Evolutionary conservation across 1,140 invertebrate species (phyloP).

Genomic region (Bombus fervidus): DNA sequence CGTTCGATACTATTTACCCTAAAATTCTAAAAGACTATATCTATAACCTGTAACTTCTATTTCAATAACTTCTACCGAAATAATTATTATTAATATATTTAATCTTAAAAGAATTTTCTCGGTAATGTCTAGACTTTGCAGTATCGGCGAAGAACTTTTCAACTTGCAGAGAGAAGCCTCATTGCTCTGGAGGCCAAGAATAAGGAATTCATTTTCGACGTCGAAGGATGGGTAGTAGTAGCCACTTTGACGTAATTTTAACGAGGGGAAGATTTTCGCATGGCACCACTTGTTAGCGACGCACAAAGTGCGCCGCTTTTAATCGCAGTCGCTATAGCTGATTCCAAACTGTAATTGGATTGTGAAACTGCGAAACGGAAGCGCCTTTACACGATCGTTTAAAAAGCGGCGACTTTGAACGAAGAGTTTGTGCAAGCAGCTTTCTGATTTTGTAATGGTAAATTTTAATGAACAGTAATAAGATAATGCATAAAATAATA

Average conservation of each 20-base stretch:
- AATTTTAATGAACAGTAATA: no score
- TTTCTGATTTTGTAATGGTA: not conserved
- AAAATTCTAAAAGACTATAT: no score
- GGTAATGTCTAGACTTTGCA: not conserved
- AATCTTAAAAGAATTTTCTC: not conserved
- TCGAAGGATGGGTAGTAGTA: not conserved
- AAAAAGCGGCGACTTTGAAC: slow-evolving; percentile 1
- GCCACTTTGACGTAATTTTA: slow-evolving; percentile 35
- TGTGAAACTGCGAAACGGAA: slow-evolving; percentile 25
- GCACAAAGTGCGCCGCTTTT: slow-evolving; percentile 29
- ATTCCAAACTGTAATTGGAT: slow-evolving; percentile 32
- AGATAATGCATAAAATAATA: no score
- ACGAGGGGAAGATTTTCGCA: slow-evolving; percentile 23
- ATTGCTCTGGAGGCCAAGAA: not conserved
- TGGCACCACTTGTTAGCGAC: slow-evolving; percentile 18
- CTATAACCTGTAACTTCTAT: no score
- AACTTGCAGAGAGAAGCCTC: no score
- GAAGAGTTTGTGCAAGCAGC: not conserved
- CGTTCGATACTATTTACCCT: no score
- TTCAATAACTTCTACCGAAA: not conserved
- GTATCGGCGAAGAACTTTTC: no score
- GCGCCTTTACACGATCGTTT: not conserved
- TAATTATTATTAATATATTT: not conserved
- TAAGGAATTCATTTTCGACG: slow-evolving; percentile 30
- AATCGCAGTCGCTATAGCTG: slow-evolving; percentile 2